Evolutionary conservation across 2,888 invertebrate genomes (phyloP).

Genomic region (Drosophila neotestacea): DNA sequence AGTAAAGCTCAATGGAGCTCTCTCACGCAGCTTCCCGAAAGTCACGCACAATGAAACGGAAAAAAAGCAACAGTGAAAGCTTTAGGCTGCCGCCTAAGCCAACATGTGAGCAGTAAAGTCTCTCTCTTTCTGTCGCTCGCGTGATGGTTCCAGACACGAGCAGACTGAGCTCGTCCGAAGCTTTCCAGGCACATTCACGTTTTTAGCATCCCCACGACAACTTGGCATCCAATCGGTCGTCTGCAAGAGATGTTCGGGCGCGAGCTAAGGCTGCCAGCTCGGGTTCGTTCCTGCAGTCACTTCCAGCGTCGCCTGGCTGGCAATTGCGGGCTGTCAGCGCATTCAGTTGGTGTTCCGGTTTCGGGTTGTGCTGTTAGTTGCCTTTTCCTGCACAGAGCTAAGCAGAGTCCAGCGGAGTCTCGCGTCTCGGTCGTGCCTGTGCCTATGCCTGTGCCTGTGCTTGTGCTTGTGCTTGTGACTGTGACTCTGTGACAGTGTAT

Average conservation of each 20-base stretch:
- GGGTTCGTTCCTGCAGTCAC: slow-evolving; percentile 53
- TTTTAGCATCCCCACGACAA: slow-evolving; percentile 45
- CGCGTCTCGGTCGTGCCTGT: slow-evolving; percentile 59
- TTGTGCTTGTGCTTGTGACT: slow-evolving; percentile 21
- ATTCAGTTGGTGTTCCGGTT: slow-evolving; percentile 86
- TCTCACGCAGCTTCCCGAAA: slow-evolving; percentile 40
- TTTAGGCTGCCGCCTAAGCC: slow-evolving; percentile 42
- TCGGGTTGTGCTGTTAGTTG: slow-evolving; percentile 86
- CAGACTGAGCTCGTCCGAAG: slow-evolving; percentile 18
- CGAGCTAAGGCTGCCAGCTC: slow-evolving; percentile 1
- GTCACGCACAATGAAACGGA: slow-evolving; percentile 1
- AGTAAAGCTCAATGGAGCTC: slow-evolving; percentile 51
- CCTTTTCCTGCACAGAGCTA: slow-evolving; percentile 83
- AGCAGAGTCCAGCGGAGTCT: slow-evolving; percentile 49
- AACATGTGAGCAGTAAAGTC: slow-evolving; percentile 34
- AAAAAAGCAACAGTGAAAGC: slow-evolving; percentile 10
- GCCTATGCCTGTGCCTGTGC: slow-evolving; percentile 33
- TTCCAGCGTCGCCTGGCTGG: slow-evolving; percentile 80
- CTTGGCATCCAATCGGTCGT: slow-evolving; percentile 34
- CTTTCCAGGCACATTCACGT: slow-evolving; percentile 29
- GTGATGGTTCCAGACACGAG: slow-evolving; percentile 42
- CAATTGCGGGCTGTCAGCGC: slow-evolving; percentile 73
- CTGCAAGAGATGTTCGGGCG: slow-evolving; percentile 36
- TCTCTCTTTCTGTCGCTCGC: slow-evolving; percentile 14
- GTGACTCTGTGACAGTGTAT: slow-evolving; percentile 24